These are phyloP conservation scores for Geopemphigus sp. DNA, from an alignment of 1,140 invertebrate species.

Conservation along the genomic window DNA sequence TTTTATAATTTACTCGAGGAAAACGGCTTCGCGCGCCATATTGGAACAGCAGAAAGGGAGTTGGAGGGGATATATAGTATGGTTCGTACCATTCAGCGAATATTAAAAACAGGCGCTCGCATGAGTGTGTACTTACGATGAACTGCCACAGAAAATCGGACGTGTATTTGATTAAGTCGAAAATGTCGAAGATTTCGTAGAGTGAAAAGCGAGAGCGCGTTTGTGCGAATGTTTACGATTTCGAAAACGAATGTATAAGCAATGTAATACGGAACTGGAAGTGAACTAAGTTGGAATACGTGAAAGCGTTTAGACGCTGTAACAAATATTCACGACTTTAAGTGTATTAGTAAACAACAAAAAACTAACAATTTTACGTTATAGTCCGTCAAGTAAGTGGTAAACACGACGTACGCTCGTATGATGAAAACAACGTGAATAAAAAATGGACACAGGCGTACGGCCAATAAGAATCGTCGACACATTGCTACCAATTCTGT, in stretches of 20 bases:
- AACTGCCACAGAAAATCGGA: conserved; percentile 14
- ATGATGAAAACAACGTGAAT: background rate
- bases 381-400: background rate
- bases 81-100: background rate
- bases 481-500: background rate
- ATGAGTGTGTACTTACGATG: conserved; percentile 9
- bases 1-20: too few relatives aligned
- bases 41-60: background rate
- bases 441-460: conserved; percentile 19
- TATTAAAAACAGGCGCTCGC: background rate
- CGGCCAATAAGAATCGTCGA: background rate
- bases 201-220: background rate
- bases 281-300: too few relatives aligned
- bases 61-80: background rate
- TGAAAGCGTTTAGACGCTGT: too few relatives aligned
- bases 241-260: too few relatives aligned
- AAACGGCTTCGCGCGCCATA: background rate
- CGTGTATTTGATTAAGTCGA: conserved; percentile 6
- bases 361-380: too few relatives aligned
- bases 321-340: too few relatives aligned
- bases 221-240: too few relatives aligned
- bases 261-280: too few relatives aligned
- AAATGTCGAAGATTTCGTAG: background rate
- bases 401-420: background rate
- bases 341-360: too few relatives aligned